These are phyloP conservation scores for Lepidocyrtinus sp. DNA, from an alignment of 2,888 invertebrate species.

Conservation along the genomic window DNA sequence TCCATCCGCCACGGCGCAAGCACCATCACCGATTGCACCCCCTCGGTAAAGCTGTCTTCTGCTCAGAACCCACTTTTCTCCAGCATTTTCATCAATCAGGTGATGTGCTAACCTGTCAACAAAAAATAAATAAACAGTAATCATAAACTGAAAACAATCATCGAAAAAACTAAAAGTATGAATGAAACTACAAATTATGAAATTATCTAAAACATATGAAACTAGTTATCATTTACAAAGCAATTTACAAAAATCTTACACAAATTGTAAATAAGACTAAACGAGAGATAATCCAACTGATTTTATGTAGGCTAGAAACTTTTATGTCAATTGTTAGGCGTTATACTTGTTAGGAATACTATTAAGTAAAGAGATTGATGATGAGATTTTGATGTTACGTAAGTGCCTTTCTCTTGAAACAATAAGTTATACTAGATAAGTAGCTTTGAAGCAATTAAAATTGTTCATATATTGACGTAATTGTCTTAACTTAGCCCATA, in stretches of 20 bases:
- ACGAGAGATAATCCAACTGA: not conserved
- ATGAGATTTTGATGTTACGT: too few species aligned
- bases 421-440: too few species aligned
- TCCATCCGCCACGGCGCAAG: too few species aligned
- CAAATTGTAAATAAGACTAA: not conserved
- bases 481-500: too few species aligned
- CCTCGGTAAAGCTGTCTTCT: not conserved
- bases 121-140: not conserved
- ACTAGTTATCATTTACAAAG: not conserved
- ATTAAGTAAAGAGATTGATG: too few species aligned
- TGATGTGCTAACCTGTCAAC: not conserved
- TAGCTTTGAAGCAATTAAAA: too few species aligned
- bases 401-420: too few species aligned
- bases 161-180: not conserved
- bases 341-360: too few species aligned
- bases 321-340: too few species aligned
- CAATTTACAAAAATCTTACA: not conserved
- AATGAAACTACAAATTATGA: not conserved
- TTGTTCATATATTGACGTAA: too few species aligned
- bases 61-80: not conserved
- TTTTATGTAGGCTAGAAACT: too few species aligned
- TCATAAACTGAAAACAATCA: not conserved
- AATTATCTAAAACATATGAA: too few species aligned
- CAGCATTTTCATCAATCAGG: not conserved
- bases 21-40: not conserved